Conservation (phyloP, 92 coral and sea anemone genomes). For the Epizoanthus rinbou region DNA sequence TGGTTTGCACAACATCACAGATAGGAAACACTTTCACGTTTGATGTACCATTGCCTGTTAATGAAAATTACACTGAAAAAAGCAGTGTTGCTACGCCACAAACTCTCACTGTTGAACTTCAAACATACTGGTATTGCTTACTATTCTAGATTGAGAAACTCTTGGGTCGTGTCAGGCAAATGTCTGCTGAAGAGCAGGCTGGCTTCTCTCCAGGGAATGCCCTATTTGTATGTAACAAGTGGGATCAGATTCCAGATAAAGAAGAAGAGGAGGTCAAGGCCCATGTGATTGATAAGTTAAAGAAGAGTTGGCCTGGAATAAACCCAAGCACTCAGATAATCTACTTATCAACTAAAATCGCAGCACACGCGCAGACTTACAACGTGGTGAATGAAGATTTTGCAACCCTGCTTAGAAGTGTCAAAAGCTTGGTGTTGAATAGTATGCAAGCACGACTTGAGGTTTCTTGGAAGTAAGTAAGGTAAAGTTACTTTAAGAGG, state of each 20-base stretch:
- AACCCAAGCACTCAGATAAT: conserved; percentile 25
- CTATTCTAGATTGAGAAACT: conserved; percentile 22
- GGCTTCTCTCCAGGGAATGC: conserved; percentile 27
- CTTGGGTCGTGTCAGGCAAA: not conserved
- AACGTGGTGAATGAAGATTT: conserved; percentile 16
- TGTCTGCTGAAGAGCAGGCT: conserved; percentile 6
- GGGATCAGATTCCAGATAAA: conserved; percentile 20
- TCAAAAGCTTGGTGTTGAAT: conserved; percentile 34
- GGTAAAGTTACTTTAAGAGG: too few relatives aligned
- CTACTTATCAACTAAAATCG: conserved; percentile 36
- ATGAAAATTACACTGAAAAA: too few relatives aligned
- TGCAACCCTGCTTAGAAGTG: not conserved
- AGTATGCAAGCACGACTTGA: conserved; percentile 40
- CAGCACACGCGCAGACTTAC: not conserved
- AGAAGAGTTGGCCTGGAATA: conserved; percentile 34
- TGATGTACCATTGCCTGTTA: too few relatives aligned
- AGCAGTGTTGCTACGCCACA: too few relatives aligned
- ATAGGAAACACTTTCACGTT: too few relatives aligned
- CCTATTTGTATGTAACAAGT: conserved; percentile 42
- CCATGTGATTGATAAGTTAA: conserved; percentile 7
- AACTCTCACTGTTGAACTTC: too few relatives aligned
- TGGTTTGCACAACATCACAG: too few relatives aligned
- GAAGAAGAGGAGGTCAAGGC: conserved; percentile 24
- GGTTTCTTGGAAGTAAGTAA: conserved; percentile 32
- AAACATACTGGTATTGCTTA: too few relatives aligned